Evolutionary conservation across 1,140 invertebrate genomes (phyloP).

Genomic region (Teleogryllus occipitalis): DNA sequence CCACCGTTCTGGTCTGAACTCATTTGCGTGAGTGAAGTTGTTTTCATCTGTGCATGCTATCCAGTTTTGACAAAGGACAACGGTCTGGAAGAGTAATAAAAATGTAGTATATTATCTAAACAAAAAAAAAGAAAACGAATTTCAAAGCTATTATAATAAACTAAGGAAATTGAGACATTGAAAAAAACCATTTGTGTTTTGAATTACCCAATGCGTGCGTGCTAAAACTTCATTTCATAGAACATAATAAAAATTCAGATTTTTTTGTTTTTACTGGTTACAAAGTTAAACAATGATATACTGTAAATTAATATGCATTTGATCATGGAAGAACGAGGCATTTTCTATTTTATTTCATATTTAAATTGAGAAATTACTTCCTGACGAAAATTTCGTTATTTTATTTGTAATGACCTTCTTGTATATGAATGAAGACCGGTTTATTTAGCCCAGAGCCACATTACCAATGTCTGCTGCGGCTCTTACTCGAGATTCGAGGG

Average conservation of each 20-base stretch:
- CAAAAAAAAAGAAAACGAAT: not conserved
- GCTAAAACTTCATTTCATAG: not conserved
- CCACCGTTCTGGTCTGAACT: constrained; percentile 78
- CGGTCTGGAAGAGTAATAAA: constrained; percentile 39
- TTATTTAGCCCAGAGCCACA: too few species aligned
- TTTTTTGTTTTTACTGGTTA: not conserved
- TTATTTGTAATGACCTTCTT: too few species aligned
- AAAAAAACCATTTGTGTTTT: not conserved
- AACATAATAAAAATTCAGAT: not conserved
- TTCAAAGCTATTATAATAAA: not conserved
- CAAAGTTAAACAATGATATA: too few species aligned
- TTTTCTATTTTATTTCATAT: too few species aligned
- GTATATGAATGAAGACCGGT: too few species aligned
- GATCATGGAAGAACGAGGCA: too few species aligned
- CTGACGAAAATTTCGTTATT: too few species aligned
- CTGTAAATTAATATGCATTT: too few species aligned
- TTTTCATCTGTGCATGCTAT: constrained; percentile 67
- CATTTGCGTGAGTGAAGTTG: constrained; percentile 65
- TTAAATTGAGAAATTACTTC: too few species aligned
- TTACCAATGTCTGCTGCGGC: too few species aligned
- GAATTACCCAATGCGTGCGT: not conserved
- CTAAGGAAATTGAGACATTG: not conserved
- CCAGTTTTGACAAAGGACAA: constrained; percentile 76
- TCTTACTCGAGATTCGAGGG: too few species aligned
- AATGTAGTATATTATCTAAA: not conserved